Conservation (phyloP, 2,888 invertebrate genomes). For the Andrena praecox region DNA sequence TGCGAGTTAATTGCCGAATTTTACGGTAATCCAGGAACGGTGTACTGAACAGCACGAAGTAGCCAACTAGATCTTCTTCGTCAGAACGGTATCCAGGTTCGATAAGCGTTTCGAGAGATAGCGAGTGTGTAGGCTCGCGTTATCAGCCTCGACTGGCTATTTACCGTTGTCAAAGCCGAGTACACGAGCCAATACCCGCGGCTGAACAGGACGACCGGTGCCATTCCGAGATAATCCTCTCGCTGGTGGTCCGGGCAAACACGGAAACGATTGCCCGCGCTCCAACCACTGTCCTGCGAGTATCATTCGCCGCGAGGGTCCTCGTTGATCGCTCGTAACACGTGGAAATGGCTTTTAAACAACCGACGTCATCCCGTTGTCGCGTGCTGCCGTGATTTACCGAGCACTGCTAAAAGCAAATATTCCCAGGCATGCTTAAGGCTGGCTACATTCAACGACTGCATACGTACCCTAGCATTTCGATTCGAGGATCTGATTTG, state of each 20-base stretch:
- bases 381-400: neutral
- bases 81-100: slow-evolving; percentile 20
- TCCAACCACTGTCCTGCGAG: slow-evolving; percentile 20
- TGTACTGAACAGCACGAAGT: slow-evolving; percentile 6
- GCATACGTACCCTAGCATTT: too few species aligned
- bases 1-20: slow-evolving; percentile 24
- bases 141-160: slow-evolving; percentile 58
- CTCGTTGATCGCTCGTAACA: slow-evolving; percentile 18
- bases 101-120: slow-evolving; percentile 45
- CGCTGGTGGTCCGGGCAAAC: slow-evolving; percentile 71
- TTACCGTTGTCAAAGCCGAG: slow-evolving; percentile 70
- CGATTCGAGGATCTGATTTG: too few species aligned
- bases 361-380: neutral
- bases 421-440: neutral
- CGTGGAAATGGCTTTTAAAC: slow-evolving; percentile 24
- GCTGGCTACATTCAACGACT: too few species aligned
- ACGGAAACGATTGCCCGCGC: slow-evolving; percentile 62
- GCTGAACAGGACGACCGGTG: slow-evolving; percentile 59
- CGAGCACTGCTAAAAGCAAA: neutral
- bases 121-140: slow-evolving; percentile 33
- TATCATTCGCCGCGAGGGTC: slow-evolving; percentile 20
- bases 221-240: slow-evolving; percentile 70
- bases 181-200: slow-evolving; percentile 52
- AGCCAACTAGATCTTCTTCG: slow-evolving; percentile 34
- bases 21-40: slow-evolving; percentile 26